A percentile compares a stretch with the other conserved stretches of the same genome.
These are phyloP conservation scores for Pyrgus malvae DNA, from an alignment of 2,888 invertebrate genomes.

Conservation along the genomic window DNA sequence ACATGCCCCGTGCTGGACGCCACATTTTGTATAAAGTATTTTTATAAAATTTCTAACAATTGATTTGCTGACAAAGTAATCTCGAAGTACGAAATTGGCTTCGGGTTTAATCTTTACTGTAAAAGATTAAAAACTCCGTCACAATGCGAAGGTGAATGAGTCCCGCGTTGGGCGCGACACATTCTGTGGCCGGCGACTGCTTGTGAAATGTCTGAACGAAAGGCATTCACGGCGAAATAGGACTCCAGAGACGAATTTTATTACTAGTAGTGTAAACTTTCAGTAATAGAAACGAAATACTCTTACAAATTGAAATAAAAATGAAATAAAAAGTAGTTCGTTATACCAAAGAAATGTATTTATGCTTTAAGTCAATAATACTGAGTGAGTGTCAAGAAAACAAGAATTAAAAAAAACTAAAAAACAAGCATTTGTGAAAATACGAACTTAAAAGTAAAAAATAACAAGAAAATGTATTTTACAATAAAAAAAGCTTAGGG, in stretches of 20 bases:
- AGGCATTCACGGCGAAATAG: not conserved
- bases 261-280: not conserved
- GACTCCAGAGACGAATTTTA: not conserved
- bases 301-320: no score
- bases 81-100: not conserved
- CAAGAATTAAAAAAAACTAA: no score
- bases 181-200: not conserved
- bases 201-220: not conserved
- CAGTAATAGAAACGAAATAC: no score
- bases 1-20: not conserved
- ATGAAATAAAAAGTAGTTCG: no score
- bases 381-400: no score
- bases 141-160: constrained; percentile 1
- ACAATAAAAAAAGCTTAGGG: no score
- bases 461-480: no score
- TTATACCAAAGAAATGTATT: no score
- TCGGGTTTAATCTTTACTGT: not conserved
- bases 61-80: not conserved
- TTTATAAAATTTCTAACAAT: not conserved
- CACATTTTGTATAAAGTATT: not conserved
- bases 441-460: no score
- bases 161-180: not conserved
- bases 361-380: no score
- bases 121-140: not conserved
- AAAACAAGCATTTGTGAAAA: no score